Evolutionary conservation across 2,797 vertebrate species (phyloP).

Genomic region (Onychomys leucogaster): DNA sequence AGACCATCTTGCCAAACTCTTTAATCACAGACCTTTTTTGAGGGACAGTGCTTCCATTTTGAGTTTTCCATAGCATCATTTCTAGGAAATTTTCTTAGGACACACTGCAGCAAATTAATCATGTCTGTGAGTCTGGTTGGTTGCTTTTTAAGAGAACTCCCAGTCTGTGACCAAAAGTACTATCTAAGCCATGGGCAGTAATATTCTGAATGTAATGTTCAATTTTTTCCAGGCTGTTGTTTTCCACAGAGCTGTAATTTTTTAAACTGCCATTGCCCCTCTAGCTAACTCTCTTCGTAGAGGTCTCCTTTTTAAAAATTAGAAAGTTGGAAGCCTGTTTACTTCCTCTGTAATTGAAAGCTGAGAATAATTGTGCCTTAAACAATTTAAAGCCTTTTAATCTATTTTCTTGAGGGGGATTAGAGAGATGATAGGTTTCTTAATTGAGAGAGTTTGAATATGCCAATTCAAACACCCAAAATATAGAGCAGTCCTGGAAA

Average conservation of each 20-base stretch:
- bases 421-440: constrained; percentile 27
- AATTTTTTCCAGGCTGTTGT: constrained; percentile 5
- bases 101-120: constrained; percentile 7
- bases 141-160: constrained; percentile 17
- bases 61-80: constrained; percentile 8
- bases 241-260: constrained; percentile 52
- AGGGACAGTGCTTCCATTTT: constrained; percentile 17
- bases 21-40: constrained; percentile 40
- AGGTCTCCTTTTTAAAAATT: constrained; percentile 45
- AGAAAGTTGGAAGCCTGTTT: constrained; percentile 47
- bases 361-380: constrained; percentile 30
- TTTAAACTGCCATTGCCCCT: not conserved
- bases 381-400: constrained; percentile 52
- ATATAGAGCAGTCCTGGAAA: constrained; percentile 50
- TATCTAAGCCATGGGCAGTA: constrained; percentile 4
- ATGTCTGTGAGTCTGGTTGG: not conserved
- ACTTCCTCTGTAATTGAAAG: constrained; percentile 38
- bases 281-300: not conserved
- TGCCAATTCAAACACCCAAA: constrained; percentile 3
- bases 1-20: constrained; percentile 3
- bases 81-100: constrained; percentile 33
- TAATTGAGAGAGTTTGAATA: constrained; percentile 61
- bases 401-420: not conserved
- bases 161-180: constrained; percentile 26
- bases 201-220: constrained; percentile 21